Base-by-base conservation (phyloP, 2,888 invertebrate genomes). In the Drosophila maculinotata region DNA sequence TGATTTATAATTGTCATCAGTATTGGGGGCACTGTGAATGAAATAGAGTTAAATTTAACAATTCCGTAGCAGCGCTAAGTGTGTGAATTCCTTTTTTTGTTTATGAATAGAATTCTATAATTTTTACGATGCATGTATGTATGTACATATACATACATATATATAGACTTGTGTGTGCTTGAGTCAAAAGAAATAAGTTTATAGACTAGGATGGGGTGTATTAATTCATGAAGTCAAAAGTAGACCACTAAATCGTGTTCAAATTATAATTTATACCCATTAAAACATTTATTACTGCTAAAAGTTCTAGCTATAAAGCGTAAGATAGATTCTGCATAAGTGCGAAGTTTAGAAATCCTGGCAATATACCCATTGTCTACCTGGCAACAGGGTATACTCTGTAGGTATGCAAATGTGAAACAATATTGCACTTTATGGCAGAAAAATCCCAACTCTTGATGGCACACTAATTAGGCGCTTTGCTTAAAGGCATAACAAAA, bases 391-490 rank as follows among this genome's bases (percentile, higher is more conserved):
- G 2, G 20, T 20, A 20, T 20, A 4, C 20, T 3, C 20, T 20
- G 6, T 10, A 31, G 5, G 15, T 25, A 47, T 42, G 17, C 39
- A 56, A 53, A 65, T 63, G 10, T 44, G 10, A 45, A 45, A 66
- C 28, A 70, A 58, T 41, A 54, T 62, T 62, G 38, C 57, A 58
- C 12, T 62, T 72, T 39, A 72, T 67, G 62, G 30, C 51, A 31
- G 39, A 48, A 20, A 59, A 68, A 68, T 58, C 39, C 35, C 42
- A 60, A 44, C 56, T 56, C 45, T 52, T 36, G 52, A 41, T 56
- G 67, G 23, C 33, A 41, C 41, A 70, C 71, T 70, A 66, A 71
- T 71, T 70, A 66, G 51, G 38, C 57, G 31, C 7, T 66, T 66
- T 53, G 44, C 45, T n/a, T 36, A 26, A 5, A 26, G 25, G 53